Evolutionary conservation across 2,113 vertebrate genomes (phyloP).

Genomic region (Marmota flaviventris): DNA sequence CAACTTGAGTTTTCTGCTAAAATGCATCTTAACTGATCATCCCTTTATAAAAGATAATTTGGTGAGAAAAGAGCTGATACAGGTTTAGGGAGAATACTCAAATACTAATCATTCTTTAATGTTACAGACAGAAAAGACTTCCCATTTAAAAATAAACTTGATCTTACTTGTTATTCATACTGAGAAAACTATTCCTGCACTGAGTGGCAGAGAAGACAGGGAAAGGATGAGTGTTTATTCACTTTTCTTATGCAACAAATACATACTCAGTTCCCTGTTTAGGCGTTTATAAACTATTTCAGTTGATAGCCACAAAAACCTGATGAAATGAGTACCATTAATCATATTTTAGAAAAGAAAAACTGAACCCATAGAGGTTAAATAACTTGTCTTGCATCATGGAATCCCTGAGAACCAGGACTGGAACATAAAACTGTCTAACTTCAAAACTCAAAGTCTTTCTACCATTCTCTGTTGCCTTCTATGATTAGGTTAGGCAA

Average conservation of each 20-base stretch:
- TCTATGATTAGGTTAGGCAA: background rate
- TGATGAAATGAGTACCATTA: background rate
- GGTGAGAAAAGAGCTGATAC: background rate
- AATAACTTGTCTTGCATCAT: background rate
- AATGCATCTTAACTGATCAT: background rate
- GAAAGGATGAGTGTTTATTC: background rate
- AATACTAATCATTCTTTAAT: background rate
- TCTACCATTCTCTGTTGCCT: background rate
- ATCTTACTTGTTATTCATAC: background rate
- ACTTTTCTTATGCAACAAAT: constrained; percentile 35
- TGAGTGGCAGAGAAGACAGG: background rate
- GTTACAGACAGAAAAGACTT: background rate
- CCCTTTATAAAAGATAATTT: background rate
- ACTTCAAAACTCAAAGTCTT: background rate
- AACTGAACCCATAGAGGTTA: background rate
- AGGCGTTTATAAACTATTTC: background rate
- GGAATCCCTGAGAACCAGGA: background rate
- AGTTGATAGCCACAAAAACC: constrained; percentile 19
- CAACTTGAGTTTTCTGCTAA: background rate
- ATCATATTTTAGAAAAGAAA: constrained; percentile 17
- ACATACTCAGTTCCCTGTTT: background rate
- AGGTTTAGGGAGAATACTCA: background rate
- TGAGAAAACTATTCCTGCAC: background rate
- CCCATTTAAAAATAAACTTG: constrained; percentile 23
- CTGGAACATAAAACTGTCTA: background rate